phyloP scores from a whole-genome alignment of 2,888 invertebrate species.

The Hipparchia sbordonii region DNA sequence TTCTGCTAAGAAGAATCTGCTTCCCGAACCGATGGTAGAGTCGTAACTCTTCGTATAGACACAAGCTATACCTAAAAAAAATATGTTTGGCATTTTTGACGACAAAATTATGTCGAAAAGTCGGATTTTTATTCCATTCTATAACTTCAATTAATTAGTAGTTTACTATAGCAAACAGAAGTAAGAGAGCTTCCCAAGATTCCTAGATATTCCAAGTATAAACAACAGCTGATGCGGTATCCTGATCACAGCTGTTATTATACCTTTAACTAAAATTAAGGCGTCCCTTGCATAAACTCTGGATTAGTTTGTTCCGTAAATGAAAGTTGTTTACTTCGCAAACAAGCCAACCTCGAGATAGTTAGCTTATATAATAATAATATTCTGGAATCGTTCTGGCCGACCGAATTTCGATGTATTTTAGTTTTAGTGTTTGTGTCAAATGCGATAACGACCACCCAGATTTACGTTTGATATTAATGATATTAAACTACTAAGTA shows the following conservation, averaged over 20 bases:
- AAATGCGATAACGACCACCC: not conserved
- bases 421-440: not conserved
- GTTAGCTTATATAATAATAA: slow-evolving; percentile 10
- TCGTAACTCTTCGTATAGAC: too few relatives aligned
- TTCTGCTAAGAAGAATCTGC: too few relatives aligned
- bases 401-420: not conserved
- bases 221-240: slow-evolving; percentile 14
- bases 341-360: slow-evolving; percentile 19
- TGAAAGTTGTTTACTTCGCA: slow-evolving; percentile 25
- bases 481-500: too few relatives aligned
- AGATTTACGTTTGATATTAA: too few relatives aligned
- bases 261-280: slow-evolving; percentile 25
- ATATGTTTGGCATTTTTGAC: too few relatives aligned
- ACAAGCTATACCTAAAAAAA: too few relatives aligned
- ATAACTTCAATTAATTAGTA: too few relatives aligned
- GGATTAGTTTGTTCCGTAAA: slow-evolving; percentile 25
- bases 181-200: not conserved
- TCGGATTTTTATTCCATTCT: too few relatives aligned
- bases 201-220: slow-evolving; percentile 1
- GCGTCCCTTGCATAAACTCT: slow-evolving; percentile 27
- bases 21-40: too few relatives aligned
- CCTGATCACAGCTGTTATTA: slow-evolving; percentile 17
- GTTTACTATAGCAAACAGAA: not conserved
- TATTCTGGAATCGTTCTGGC: slow-evolving; percentile 3
- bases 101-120: too few relatives aligned